phyloP scores from a whole-genome alignment of 2,113 vertebrate genomes.

The Australoheros scitulus region DNA sequence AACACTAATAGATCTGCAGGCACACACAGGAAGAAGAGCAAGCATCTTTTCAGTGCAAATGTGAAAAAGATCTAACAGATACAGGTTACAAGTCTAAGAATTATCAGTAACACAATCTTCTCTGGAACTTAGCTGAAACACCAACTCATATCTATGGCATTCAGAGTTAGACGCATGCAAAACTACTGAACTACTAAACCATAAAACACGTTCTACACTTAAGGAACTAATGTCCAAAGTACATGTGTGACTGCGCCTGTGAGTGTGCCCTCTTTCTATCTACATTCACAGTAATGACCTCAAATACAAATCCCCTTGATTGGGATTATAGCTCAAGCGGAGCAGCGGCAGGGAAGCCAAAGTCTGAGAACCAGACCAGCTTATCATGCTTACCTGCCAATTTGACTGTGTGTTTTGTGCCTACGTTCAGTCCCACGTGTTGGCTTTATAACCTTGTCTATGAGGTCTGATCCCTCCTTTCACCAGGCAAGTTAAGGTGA shows the following conservation, averaged over 20 bases:
- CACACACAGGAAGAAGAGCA: neutral
- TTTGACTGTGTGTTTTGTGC: slow-evolving; percentile 12
- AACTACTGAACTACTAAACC: neutral
- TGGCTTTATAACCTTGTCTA: neutral
- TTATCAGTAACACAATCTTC: slow-evolving; percentile 11
- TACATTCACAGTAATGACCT: slow-evolving; percentile 55
- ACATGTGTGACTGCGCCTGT: neutral
- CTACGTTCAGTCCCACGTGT: slow-evolving; percentile 1
- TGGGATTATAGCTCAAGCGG: slow-evolving; percentile 67
- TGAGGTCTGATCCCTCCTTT: neutral
- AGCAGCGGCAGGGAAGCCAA: slow-evolving; percentile 24
- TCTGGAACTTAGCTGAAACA: neutral
- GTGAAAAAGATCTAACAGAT: neutral
- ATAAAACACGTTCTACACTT: slow-evolving; percentile 7
- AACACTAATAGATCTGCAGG: neutral
- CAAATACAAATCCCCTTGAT: slow-evolving; percentile 71
- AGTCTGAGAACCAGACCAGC: neutral
- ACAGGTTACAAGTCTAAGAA: neutral
- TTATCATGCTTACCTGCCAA: slow-evolving; percentile 37
- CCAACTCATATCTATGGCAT: slow-evolving; percentile 27
- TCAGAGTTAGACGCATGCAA: neutral
- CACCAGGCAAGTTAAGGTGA: neutral
- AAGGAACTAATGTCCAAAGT: neutral
- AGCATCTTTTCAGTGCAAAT: neutral
- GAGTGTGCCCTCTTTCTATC: neutral